A percentile compares a stretch with the other conserved stretches of the same genome.
These are phyloP conservation scores for Microplitis manilae DNA, from an alignment of 2,888 invertebrate genomes.

Conservation along the genomic window DNA sequence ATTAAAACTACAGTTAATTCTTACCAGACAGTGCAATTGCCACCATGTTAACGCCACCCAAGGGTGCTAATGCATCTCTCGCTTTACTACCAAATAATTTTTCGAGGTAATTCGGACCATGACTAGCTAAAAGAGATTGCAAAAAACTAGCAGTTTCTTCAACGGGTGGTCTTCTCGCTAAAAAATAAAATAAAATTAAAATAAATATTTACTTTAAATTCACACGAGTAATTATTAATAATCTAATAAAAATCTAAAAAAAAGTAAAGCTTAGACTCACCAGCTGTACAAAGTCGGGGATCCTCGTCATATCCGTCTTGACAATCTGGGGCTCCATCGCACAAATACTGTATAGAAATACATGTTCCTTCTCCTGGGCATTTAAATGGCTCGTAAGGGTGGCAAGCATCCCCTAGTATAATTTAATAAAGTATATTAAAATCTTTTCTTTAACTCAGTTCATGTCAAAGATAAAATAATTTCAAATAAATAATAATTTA, in stretches of 20 bases:
- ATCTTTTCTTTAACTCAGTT: background rate
- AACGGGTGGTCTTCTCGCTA: constrained; percentile 96
- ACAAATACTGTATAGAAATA: constrained; percentile 96
- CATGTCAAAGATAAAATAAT: too few relatives aligned
- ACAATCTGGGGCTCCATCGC: constrained; percentile 95
- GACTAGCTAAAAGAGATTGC: constrained; percentile 93
- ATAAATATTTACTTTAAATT: constrained; percentile 8
- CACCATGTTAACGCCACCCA: constrained; percentile 95
- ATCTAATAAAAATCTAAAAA: too few relatives aligned
- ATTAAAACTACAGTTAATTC: constrained; percentile 40
- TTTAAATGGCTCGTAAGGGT: constrained; percentile 96
- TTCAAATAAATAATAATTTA: too few relatives aligned
- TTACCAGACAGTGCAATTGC: constrained; percentile 95
- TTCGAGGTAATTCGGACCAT: constrained; percentile 96
- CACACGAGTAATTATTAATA: background rate
- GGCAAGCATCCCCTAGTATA: constrained; percentile 81
- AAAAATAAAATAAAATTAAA: constrained; percentile 59
- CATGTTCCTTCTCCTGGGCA: constrained; percentile 95
- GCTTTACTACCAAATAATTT: constrained; percentile 97
- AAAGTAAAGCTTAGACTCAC: constrained; percentile 72
- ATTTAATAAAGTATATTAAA: background rate
- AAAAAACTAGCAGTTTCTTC: constrained; percentile 97
- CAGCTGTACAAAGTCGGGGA: constrained; percentile 94
- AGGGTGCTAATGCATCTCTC: constrained; percentile 89
- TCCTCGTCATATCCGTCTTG: constrained; percentile 97